Evolutionary conservation across 2,797 vertebrate species (phyloP), one percentile per base, ranked within the genome.

Genomic region (Leptoclinus maculatus): DNA sequence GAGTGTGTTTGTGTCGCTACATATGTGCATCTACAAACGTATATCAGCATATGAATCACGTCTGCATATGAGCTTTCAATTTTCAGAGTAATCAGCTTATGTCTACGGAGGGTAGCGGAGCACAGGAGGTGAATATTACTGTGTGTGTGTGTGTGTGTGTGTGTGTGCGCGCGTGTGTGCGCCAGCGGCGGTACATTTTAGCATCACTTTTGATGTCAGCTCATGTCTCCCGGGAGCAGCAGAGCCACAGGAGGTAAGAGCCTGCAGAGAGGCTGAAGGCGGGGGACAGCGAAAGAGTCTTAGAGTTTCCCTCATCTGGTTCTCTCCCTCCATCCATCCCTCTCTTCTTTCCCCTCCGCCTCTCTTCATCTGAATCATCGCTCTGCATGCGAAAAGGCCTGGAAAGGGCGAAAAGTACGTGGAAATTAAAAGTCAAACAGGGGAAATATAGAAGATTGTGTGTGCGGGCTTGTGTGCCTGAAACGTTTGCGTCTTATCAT

Each of bases 71-170:
- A 83, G 87, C 86, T 86, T 85, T 92, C 84, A 84, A 79, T 91
- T 85, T 85, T 56, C 73, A 72, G 72, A 71, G 51, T 88, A 92
- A 92, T 93, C 89, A 88, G 90, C 78, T 90, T 87, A 88, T 72
- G 85, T 85, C 87, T 78, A 56, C 25, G 25, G 78, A 82, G 82
- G 77, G 65, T 77, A 79, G 67, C 60, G 4, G 68, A 80, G 83
- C 83, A 71, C 69, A 62, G 67, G 79, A 83, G 89, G 86, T 84
- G 89, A 83, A 72, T 85, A 71, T 78, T 65, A 47, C 81, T 38
- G 7, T 45, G 43, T 41, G 16, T 17, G 14, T 7, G 49, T 23
- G 47, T 49, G 47, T 49, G 47, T 49, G 49, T 23, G 49, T 25
- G 49, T 53, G 49, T 51, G 49, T 12, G 56, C 47, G 62, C 19